Percentiles rank a stretch among this genome's conserved stretches.
Conservation (phyloP, 2,113 vertebrate genomes). For the Ophthalmolycus amberensis region DNA sequence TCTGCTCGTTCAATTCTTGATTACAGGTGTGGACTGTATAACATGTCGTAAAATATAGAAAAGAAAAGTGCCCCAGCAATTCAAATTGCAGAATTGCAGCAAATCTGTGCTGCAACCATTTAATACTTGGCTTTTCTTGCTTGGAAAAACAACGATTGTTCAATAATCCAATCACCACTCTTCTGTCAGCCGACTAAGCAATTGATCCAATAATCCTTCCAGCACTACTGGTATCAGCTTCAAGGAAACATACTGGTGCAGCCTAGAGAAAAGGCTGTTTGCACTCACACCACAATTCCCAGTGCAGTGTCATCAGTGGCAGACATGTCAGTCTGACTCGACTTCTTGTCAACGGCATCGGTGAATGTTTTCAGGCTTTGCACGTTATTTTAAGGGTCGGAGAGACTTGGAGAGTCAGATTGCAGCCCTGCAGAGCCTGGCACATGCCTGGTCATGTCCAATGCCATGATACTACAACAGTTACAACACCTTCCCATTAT, state of each 20-base stretch:
- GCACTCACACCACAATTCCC: background rate
- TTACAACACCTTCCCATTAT: background rate
- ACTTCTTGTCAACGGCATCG: constrained; percentile 50
- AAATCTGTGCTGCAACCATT: background rate
- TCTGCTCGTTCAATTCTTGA: background rate
- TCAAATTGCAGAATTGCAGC: background rate
- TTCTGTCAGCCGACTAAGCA: background rate
- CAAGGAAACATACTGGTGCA: background rate
- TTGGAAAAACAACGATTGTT: background rate
- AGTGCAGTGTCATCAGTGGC: constrained; percentile 26
- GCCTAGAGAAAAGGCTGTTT: background rate
- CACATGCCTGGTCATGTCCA: constrained; percentile 64
- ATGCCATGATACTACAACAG: constrained; percentile 16
- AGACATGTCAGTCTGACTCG: constrained; percentile 28
- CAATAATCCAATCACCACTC: background rate
- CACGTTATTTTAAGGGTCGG: constrained; percentile 74
- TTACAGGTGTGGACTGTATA: background rate
- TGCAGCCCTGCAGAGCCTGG: constrained; percentile 13
- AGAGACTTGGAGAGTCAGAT: constrained; percentile 1
- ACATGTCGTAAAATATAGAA: background rate
- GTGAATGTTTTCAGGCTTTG: constrained; percentile 69
- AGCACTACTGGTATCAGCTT: background rate
- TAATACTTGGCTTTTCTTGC: background rate
- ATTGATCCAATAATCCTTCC: background rate
- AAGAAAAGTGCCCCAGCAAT: background rate